Evolutionary conservation across 1,140 invertebrate species (phyloP).

Genomic region (Octopus bimaculoides): DNA sequence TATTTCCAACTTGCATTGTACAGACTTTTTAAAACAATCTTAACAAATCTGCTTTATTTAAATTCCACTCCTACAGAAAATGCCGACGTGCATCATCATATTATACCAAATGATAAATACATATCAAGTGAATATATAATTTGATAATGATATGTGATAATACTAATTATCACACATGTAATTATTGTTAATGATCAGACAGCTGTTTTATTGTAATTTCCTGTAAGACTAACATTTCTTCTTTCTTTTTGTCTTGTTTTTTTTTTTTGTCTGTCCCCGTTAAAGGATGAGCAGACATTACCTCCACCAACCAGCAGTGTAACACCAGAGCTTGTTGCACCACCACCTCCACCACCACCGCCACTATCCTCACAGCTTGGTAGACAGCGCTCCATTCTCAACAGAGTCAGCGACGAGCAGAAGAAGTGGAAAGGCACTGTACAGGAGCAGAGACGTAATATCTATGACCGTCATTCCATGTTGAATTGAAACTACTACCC

Average conservation of each 20-base stretch:
- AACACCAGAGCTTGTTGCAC: neutral
- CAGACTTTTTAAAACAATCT: too few species aligned
- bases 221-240: too few species aligned
- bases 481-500: constrained; percentile 70
- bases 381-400: constrained; percentile 62
- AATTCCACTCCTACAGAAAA: too few species aligned
- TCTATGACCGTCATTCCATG: constrained; percentile 97
- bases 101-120: too few species aligned
- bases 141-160: too few species aligned
- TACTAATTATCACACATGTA: too few species aligned
- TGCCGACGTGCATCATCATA: too few species aligned
- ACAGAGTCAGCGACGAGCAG: constrained; percentile 92
- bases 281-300: neutral
- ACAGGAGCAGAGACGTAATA: constrained; percentile 91
- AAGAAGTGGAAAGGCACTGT: constrained; percentile 97
- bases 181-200: too few species aligned
- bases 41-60: too few species aligned
- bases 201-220: too few species aligned
- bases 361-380: constrained; percentile 20
- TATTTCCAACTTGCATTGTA: too few species aligned
- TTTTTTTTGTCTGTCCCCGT: neutral
- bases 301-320: neutral
- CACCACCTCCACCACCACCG: neutral
- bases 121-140: too few species aligned
- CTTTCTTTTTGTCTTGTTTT: neutral